Evolutionary conservation across 2,113 vertebrate genomes (phyloP).

Genomic region (Anarhynchus alexandrinus): DNA sequence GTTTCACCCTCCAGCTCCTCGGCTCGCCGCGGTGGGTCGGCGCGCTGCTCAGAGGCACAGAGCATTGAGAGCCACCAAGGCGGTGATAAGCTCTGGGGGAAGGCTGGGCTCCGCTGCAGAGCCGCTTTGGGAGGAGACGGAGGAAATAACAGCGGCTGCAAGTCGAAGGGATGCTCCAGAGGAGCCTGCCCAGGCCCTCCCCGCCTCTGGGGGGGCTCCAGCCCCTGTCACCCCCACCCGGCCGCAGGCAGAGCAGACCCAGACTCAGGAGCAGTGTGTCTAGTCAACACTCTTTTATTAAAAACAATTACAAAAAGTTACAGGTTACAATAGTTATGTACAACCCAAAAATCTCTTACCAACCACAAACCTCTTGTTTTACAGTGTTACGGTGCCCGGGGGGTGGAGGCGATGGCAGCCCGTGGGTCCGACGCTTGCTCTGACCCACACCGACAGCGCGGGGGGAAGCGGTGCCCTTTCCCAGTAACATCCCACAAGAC

Average conservation of each 20-base stretch:
- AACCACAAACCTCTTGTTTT: not conserved
- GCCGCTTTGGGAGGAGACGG: rapidly evolving
- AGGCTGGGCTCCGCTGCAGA: not conserved
- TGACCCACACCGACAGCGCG: rapidly evolving
- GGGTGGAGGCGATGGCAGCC: not conserved
- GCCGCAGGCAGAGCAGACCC: not conserved
- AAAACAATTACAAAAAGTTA: conserved; percentile 67
- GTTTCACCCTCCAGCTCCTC: rapidly evolving
- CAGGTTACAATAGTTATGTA: conserved; percentile 41
- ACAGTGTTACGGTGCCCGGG: not conserved
- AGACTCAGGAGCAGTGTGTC: not conserved
- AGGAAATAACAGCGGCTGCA: rapidly evolving
- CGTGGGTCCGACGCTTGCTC: not conserved
- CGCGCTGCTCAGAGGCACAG: no score
- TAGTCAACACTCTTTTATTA: conserved; percentile 67
- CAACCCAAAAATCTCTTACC: not conserved
- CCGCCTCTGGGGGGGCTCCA: not conserved
- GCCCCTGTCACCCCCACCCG: rapidly evolving
- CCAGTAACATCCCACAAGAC: not conserved
- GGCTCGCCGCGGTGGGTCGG: not conserved
- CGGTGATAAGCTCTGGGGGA: no score
- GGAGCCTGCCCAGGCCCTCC: not conserved
- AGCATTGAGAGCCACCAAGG: no score
- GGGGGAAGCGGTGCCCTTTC: not conserved
- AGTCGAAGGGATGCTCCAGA: rapidly evolving